Conservation (phyloP, 2,113 vertebrate genomes). For the Galbula dea region DNA sequence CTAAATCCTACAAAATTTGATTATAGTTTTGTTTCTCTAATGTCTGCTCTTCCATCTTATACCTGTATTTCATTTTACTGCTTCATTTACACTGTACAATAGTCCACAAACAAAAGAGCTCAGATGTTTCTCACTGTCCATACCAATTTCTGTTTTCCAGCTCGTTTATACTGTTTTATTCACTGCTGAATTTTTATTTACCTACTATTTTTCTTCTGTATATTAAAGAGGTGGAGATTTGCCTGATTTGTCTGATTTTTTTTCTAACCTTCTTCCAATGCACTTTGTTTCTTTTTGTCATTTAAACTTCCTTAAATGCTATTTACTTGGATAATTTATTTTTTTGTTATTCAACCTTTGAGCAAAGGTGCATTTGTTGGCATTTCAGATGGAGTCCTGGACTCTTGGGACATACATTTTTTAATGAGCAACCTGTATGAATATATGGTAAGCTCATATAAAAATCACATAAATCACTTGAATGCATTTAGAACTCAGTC, state of each 20-base stretch:
- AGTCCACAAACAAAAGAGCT: neutral
- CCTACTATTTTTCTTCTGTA: neutral
- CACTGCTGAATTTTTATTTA: neutral
- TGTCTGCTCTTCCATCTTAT: neutral
- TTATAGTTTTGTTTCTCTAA: neutral
- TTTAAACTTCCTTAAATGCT: neutral
- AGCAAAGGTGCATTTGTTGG: neutral
- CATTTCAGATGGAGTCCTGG: slow-evolving; percentile 19
- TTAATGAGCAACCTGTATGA: neutral
- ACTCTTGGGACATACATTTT: neutral
- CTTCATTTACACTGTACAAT: neutral
- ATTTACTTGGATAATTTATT: neutral
- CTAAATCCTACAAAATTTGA: neutral
- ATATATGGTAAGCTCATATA: neutral
- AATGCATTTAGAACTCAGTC: neutral
- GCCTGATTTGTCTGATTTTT: neutral
- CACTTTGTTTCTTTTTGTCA: neutral
- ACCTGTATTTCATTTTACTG: neutral
- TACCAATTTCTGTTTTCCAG: neutral
- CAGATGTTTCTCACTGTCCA: neutral
- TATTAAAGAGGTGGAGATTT: neutral
- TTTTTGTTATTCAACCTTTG: neutral
- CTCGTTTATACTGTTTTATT: neutral
- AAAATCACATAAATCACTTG: neutral
- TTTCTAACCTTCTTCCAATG: neutral